Base-by-base conservation (phyloP, 2,888 invertebrate species). In the Lepidonotus clava region DNA sequence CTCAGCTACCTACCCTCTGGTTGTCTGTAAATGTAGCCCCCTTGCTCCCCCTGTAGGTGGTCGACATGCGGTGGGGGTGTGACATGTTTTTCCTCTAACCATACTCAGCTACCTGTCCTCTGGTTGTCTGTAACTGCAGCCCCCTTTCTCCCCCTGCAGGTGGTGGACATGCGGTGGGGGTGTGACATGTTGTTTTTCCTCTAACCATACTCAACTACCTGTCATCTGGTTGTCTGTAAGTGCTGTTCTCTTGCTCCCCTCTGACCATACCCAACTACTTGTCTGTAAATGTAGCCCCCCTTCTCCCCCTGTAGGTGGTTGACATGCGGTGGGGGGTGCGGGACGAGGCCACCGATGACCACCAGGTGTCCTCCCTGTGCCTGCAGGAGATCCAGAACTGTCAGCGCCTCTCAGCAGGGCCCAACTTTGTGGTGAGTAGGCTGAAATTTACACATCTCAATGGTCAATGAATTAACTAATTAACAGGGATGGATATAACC, bases 291-390 rank as follows among this genome's bases (percentile, higher is more conserved):
- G n/a, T n/a, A n/a, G n/a, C n/a, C 14, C 51, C 51, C 11, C n/a
- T 51, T 51, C 21, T 11, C 51, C 24, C n/a, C 21, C 84, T 14
- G 21, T 86, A 92, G 92, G 90, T 91, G 56, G 90, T 92, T 21
- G 92, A 93, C 88, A 91, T 93, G 92, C 87, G 91, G 32, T 92
- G 93, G 92, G 92, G 92, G 0, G 89, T 91, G 32, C 88, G 91
- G 0, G 88, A 88, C 40, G 90, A 90, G 56, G 90, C 90, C 6
- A 85, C 90, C 5, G 91, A 92, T 87, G 92, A 92, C 84, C 93
- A 93, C 87, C 88, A 88, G 53, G 91, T 91, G 4, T 87, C 92
- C 0, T 85, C 90, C 11, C 90, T 92, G 5, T 92, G 92, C 88
- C 87, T 91, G 53, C 89, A 90, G 36, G 92, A 92, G 86, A 89